These are phyloP conservation scores for Ectemnius lituratus DNA, from an alignment of 2,888 invertebrate genomes.

Conservation along the genomic window DNA sequence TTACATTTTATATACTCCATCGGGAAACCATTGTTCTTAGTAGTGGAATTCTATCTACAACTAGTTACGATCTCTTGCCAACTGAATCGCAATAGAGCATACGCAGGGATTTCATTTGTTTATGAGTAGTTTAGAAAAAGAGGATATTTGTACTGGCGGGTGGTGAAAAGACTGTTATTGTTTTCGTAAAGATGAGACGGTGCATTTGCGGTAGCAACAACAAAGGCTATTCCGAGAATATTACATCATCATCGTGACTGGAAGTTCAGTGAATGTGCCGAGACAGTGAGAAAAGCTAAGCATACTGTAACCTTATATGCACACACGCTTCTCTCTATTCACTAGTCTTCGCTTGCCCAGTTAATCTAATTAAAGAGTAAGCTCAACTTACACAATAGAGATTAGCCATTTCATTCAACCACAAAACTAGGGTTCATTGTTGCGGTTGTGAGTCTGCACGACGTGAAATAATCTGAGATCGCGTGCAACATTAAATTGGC, in stretches of 20 bases:
- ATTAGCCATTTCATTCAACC: slow-evolving; percentile 19
- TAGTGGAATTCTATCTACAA: too few species aligned
- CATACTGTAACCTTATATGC: slow-evolving; percentile 1
- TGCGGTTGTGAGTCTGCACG: slow-evolving; percentile 19
- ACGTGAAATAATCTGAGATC: slow-evolving; percentile 21
- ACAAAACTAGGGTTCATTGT: slow-evolving; percentile 24
- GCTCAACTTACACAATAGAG: slow-evolving; percentile 31
- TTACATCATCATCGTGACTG: too few species aligned
- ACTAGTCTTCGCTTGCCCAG: slow-evolving; percentile 5
- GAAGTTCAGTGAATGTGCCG: too few species aligned
- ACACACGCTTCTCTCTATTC: neutral
- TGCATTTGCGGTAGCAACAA: too few species aligned
- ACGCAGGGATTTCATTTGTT: too few species aligned
- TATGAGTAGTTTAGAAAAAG: too few species aligned
- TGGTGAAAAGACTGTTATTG: too few species aligned
- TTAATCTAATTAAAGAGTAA: slow-evolving; percentile 44
- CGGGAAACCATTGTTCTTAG: neutral
- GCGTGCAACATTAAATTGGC: neutral
- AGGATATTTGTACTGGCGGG: too few species aligned
- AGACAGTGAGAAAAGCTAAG: neutral
- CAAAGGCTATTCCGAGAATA: too few species aligned
- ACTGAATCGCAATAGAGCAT: too few species aligned
- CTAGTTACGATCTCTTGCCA: too few species aligned
- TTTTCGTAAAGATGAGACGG: too few species aligned
- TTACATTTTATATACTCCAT: slow-evolving; percentile 26